Evolutionary conservation across 2,797 vertebrate genomes (phyloP).

Genomic region (Phrynocephalus forsythii): DNA sequence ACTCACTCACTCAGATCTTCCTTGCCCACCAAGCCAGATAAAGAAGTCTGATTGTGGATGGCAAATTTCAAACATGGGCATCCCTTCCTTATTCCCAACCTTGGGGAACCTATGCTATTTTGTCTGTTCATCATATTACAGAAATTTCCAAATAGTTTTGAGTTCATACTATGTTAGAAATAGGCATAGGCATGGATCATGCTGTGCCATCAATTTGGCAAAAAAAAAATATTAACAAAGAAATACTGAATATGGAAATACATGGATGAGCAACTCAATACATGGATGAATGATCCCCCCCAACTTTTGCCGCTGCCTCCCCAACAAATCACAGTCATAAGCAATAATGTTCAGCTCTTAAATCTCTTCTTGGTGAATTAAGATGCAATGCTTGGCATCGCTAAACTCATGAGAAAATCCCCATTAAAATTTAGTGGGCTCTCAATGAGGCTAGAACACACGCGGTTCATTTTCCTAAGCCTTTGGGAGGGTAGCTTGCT

Average conservation of each 20-base stretch:
- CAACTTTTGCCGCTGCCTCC: neutral
- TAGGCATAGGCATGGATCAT: conserved; percentile 52
- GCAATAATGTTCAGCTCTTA: conserved; percentile 45
- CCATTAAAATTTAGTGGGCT: neutral
- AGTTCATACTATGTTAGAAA: conserved; percentile 67
- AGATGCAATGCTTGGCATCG: neutral
- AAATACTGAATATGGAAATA: conserved; percentile 62
- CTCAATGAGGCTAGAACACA: neutral
- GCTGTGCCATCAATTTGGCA: conserved; percentile 64
- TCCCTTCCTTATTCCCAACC: too few relatives aligned
- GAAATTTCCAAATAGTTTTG: conserved; percentile 60
- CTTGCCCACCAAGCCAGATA: too few relatives aligned
- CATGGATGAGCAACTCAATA: conserved; percentile 59
- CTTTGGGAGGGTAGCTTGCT: neutral
- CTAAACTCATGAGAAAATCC: neutral
- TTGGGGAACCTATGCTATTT: too few relatives aligned
- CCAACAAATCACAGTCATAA: conserved; percentile 20
- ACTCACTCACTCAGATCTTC: too few relatives aligned
- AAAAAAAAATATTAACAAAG: conserved; percentile 55
- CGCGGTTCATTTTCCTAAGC: neutral
- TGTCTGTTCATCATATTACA: conserved; percentile 35
- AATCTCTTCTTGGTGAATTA: conserved; percentile 42
- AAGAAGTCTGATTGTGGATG: too few relatives aligned
- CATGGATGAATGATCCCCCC: conserved; percentile 52
- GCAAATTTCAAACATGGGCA: too few relatives aligned